Conservation (phyloP, 2,888 invertebrate species). For the Hirtodrosophila cameraria region DNA sequence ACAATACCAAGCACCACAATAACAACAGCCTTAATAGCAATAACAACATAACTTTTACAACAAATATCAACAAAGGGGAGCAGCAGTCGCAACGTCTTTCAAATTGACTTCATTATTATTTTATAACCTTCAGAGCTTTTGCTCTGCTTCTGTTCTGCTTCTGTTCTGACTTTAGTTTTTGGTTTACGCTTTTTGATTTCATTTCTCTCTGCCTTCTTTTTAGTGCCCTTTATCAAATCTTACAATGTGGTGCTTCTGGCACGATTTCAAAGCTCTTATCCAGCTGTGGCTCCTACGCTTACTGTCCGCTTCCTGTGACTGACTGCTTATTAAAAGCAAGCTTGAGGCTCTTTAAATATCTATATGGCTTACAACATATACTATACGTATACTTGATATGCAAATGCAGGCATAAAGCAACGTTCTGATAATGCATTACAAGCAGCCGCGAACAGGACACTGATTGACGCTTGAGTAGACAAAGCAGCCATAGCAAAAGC, state of each 20-base stretch:
- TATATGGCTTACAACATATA: constrained; percentile 14
- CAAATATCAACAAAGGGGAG: constrained; percentile 46
- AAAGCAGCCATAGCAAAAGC: neutral
- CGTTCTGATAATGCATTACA: constrained; percentile 20
- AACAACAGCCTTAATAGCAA: constrained; percentile 42
- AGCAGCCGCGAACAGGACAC: constrained; percentile 12
- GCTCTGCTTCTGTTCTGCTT: constrained; percentile 27
- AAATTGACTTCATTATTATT: constrained; percentile 75
- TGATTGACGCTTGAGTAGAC: constrained; percentile 1
- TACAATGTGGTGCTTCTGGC: constrained; percentile 65
- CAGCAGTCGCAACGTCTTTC: constrained; percentile 53
- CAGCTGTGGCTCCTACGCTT: constrained; percentile 6
- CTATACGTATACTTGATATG: constrained; percentile 19
- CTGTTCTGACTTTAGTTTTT: constrained; percentile 36
- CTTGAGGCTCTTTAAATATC: constrained; percentile 48
- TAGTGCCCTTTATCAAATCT: constrained; percentile 57
- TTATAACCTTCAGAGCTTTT: constrained; percentile 56
- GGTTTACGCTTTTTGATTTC: constrained; percentile 17
- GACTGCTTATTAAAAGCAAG: constrained; percentile 67
- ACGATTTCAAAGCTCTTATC: constrained; percentile 48
- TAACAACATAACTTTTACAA: constrained; percentile 55
- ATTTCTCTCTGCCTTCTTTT: constrained; percentile 7
- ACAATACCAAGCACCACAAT: constrained; percentile 27
- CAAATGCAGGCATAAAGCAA: constrained; percentile 17
- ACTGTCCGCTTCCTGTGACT: constrained; percentile 22